phyloP scores from a whole-genome alignment of 2,888 invertebrate species.

The Ornithoptera alexandrae region DNA sequence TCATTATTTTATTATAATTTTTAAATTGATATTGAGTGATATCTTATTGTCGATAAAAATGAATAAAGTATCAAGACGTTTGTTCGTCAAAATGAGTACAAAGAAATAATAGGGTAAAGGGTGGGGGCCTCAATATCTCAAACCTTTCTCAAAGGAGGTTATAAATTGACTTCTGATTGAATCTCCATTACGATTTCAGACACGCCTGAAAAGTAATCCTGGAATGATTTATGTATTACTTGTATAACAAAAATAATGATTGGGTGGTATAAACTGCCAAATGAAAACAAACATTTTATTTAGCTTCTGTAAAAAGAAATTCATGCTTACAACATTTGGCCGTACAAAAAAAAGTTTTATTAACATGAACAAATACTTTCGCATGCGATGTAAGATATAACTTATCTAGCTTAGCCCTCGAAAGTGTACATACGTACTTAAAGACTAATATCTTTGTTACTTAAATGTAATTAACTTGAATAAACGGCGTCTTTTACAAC shows the following conservation, averaged over 20 bases:
- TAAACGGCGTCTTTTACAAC: background rate
- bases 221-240: background rate
- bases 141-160: conserved; percentile 12
- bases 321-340: too few relatives aligned
- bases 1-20: too few relatives aligned
- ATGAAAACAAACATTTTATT: too few relatives aligned
- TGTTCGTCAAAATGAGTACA: background rate
- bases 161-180: conserved; percentile 14
- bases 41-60: background rate
- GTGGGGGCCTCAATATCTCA: conserved; percentile 1
- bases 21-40: too few relatives aligned
- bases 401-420: background rate
- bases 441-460: background rate
- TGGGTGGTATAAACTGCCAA: too few relatives aligned
- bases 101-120: background rate
- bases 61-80: background rate
- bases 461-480: background rate
- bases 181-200: background rate
- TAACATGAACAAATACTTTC: too few relatives aligned
- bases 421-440: too few relatives aligned
- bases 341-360: too few relatives aligned
- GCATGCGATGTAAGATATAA: background rate
- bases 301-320: too few relatives aligned
- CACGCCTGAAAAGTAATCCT: background rate
- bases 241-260: background rate